Percentiles rank a stretch among this genome's conserved stretches.
Evolutionary conservation across 2,888 invertebrate genomes (phyloP).

Genomic region (Tipula helvola): DNA sequence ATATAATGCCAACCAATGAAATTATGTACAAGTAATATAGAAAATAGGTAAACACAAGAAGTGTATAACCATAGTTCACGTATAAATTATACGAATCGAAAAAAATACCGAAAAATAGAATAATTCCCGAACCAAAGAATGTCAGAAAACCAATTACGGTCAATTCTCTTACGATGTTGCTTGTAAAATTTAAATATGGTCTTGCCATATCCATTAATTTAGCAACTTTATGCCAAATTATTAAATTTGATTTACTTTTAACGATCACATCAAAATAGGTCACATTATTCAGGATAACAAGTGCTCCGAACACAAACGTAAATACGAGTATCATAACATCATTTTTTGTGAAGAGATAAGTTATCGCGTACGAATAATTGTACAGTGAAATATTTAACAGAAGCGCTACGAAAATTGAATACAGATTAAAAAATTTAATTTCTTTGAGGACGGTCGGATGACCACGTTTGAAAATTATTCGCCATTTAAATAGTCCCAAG

Average conservation of each 20-base stretch:
- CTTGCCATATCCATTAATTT: background rate
- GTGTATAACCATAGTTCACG: background rate
- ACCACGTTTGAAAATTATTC: background rate
- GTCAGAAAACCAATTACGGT: background rate
- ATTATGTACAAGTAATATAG: background rate
- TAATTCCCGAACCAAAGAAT: background rate
- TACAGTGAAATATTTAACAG: background rate
- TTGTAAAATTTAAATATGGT: background rate
- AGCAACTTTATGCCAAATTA: background rate
- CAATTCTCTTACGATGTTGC: background rate
- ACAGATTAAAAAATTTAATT: background rate
- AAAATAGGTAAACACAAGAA: background rate
- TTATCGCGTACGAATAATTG: background rate
- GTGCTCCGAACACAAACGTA: background rate
- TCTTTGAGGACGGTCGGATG: background rate
- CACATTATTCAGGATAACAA: background rate
- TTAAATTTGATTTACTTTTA: background rate
- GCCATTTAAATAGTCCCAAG: background rate
- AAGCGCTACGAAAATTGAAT: background rate
- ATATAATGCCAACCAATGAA: background rate
- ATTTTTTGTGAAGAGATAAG: background rate
- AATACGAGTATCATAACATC: background rate
- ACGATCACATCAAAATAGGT: background rate
- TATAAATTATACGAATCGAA: background rate
- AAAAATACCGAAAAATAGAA: background rate